Percentiles rank a stretch among this genome's conserved stretches.
These are phyloP conservation scores for Synanthedon formicaeformis DNA, from an alignment of 2,888 invertebrate species.

Conservation along the genomic window DNA sequence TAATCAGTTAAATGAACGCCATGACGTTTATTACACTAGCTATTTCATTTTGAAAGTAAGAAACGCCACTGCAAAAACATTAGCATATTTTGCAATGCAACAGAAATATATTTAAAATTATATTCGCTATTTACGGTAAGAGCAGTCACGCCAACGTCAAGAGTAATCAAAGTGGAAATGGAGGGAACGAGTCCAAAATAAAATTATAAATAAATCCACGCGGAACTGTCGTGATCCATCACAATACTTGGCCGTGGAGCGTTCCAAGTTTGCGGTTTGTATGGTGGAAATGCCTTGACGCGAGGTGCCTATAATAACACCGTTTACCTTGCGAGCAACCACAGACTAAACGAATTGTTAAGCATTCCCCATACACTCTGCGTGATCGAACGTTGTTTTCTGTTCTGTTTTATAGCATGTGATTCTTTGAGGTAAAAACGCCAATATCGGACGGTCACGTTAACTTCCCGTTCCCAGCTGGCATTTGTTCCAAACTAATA, in stretches of 20 bases:
- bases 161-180: neutral
- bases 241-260: slow-evolving; percentile 16
- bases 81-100: neutral
- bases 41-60: neutral
- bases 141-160: neutral
- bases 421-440: slow-evolving; percentile 14
- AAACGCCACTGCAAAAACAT: neutral
- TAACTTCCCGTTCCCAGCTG: slow-evolving; percentile 31
- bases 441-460: slow-evolving; percentile 27
- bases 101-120: neutral
- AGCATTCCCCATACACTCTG: neutral
- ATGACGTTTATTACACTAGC: neutral
- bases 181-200: slow-evolving; percentile 3
- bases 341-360: slow-evolving; percentile 1
- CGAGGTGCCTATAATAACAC: slow-evolving; percentile 7
- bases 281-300: slow-evolving; percentile 17
- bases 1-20: neutral
- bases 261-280: slow-evolving; percentile 17
- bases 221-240: slow-evolving; percentile 30
- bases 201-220: slow-evolving; percentile 24
- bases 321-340: slow-evolving; percentile 12
- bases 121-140: neutral
- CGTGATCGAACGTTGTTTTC: neutral
- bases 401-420: slow-evolving; percentile 8
- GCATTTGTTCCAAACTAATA: slow-evolving; percentile 43